Evolutionary conservation across 2,888 invertebrate species (phyloP), one percentile per base, ranked within the genome.

Genomic region (Tromatobia lineatoria): DNA sequence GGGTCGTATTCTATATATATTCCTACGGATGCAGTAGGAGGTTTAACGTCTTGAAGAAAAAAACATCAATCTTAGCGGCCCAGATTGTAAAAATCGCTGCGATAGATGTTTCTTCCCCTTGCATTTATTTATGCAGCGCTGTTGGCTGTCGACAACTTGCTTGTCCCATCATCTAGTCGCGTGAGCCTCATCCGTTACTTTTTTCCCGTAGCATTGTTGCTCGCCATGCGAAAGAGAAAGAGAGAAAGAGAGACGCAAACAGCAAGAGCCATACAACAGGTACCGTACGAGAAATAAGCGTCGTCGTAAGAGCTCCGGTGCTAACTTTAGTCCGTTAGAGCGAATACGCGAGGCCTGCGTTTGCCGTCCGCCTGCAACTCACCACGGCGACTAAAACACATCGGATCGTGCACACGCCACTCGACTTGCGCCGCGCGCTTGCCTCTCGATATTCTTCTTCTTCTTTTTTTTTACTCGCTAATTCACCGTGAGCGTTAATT

Each of bases 271-370:
- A 79, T 81, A 85, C 84, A 81, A 85, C 84, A 85, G 81, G 84
- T 85, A 85, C 84, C 84, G 84, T 85, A 85, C 70, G 84, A 78
- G 70, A 81, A 85, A 79, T 71, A 75, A 85, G 81, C 70, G 74
- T 57, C 81, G 84, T 66, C 70, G 74, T 66, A 73, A 81, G 71
- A 78, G 79, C 52, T 23, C 64, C 78, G 81, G 81, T 85, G 84
- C 84, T 84, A 85, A 85, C 81, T 85, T 85, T 85, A 85, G 84
- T 85, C 84, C 84, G 84, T 85, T 85, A 85, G 81, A 79, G 57
- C 25, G 45, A 81, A 66, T 75, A 64, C 76, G 71, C 52, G 73
- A 45, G 59, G 45, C 64, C 42, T 20, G 47, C 61, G 45, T 47
- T 42, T 61, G 45, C 52, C 59, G 45, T 66, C 25, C 38, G 73